A percentile compares a stretch with the other conserved stretches of the same genome.
phyloP scores from a whole-genome alignment of 2,797 vertebrate genomes.

The Tragopan temminckii region DNA sequence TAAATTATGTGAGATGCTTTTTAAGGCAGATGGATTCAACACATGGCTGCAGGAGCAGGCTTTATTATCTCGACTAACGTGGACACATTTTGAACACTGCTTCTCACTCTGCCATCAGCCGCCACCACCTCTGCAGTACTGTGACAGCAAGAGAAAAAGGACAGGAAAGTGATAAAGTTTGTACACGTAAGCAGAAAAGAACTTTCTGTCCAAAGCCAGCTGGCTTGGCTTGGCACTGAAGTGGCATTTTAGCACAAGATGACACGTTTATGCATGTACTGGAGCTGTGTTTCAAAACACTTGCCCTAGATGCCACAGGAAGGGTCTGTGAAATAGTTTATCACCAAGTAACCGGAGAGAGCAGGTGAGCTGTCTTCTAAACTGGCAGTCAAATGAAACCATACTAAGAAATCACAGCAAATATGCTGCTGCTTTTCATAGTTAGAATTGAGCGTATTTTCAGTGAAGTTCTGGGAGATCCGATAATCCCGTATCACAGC shows the following conservation, averaged over 20 bases:
- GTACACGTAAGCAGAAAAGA: constrained; percentile 85
- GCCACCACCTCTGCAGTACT: constrained; percentile 80
- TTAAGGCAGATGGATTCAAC: neutral
- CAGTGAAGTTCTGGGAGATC: constrained; percentile 65
- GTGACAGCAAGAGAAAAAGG: constrained; percentile 83
- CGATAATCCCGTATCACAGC: constrained; percentile 61
- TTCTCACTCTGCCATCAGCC: constrained; percentile 84
- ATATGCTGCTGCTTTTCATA: constrained; percentile 59
- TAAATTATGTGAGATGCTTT: neutral
- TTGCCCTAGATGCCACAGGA: constrained; percentile 51
- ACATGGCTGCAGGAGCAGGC: constrained; percentile 39
- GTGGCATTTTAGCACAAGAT: constrained; percentile 41
- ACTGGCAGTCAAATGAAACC: constrained; percentile 68
- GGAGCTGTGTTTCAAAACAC: neutral
- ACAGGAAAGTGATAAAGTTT: constrained; percentile 85
- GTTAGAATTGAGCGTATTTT: constrained; percentile 53
- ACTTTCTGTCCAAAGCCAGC: constrained; percentile 89
- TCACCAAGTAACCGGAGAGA: constrained; percentile 41
- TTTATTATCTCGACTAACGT: constrained; percentile 74
- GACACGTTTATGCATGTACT: constrained; percentile 29
- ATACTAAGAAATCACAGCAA: constrained; percentile 67
- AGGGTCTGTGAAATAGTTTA: constrained; percentile 77
- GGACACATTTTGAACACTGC: constrained; percentile 85
- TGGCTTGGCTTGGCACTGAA: constrained; percentile 88
- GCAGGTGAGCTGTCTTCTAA: constrained; percentile 83